These are phyloP conservation scores for Pelodiscus sinensis DNA, from an alignment of 2,113 vertebrate genomes.

Conservation along the genomic window DNA sequence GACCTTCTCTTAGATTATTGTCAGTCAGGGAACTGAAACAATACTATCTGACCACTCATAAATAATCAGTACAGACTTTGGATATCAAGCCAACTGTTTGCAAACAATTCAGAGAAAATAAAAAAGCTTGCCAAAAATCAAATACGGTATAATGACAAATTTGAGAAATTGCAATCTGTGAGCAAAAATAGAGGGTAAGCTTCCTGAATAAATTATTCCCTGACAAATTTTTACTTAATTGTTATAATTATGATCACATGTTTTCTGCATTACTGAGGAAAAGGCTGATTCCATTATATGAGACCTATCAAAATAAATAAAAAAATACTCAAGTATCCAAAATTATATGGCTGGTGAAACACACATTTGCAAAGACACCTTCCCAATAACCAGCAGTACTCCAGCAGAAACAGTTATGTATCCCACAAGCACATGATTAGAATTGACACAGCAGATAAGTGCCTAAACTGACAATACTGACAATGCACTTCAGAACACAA, in stretches of 20 bases:
- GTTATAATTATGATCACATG: neutral
- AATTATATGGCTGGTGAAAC: neutral
- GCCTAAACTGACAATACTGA: neutral
- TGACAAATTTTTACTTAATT: neutral
- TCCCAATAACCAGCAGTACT: neutral
- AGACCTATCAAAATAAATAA: neutral
- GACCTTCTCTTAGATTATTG: neutral
- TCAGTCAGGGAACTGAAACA: neutral
- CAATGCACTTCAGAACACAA: neutral
- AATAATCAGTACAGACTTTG: neutral
- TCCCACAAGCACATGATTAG: neutral
- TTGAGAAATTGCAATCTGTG: neutral
- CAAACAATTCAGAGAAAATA: neutral
- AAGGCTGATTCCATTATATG: neutral
- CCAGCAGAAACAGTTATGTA: neutral
- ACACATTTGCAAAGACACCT: fast-evolving
- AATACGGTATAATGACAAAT: neutral
- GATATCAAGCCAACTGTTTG: neutral
- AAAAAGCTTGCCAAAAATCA: neutral
- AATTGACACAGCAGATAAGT: neutral
- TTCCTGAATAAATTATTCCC: neutral
- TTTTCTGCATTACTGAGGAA: neutral
- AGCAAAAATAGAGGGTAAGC: neutral
- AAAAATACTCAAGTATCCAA: neutral
- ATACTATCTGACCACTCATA: neutral